These are phyloP conservation scores for Nemotelus nigrinus DNA, from an alignment of 2,888 invertebrate species.

Conservation along the genomic window DNA sequence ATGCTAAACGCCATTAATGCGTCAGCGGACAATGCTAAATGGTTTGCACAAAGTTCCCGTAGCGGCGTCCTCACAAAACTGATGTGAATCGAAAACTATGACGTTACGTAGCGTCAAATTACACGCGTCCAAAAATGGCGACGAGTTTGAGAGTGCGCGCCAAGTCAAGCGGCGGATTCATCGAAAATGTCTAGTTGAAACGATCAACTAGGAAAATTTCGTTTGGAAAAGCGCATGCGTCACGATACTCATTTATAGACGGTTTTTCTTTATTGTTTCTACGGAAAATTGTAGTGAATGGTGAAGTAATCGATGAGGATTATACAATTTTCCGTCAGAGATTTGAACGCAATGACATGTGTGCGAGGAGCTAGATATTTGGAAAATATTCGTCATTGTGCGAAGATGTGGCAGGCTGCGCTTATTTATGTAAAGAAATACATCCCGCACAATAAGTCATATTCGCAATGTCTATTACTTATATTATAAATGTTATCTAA, in stretches of 20 bases:
- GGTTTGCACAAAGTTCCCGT: neutral
- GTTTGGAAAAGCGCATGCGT: slow-evolving; percentile 43
- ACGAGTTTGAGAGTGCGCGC: slow-evolving; percentile 51
- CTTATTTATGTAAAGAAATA: too few relatives aligned
- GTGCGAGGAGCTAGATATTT: too few relatives aligned
- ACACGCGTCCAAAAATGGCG: slow-evolving; percentile 65
- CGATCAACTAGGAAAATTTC: slow-evolving; percentile 23
- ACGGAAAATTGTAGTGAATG: too few relatives aligned
- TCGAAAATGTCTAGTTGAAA: neutral
- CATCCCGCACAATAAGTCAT: too few relatives aligned
- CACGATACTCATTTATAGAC: neutral
- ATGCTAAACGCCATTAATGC: neutral
- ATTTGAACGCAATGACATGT: too few relatives aligned
- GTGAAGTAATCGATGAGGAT: too few relatives aligned
- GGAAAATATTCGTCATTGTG: too few relatives aligned
- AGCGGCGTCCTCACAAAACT: neutral
- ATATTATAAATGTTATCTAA: too few relatives aligned
- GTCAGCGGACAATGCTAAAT: neutral
- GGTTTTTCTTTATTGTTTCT: too few relatives aligned
- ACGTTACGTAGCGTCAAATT: slow-evolving; percentile 60
- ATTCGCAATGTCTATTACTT: too few relatives aligned
- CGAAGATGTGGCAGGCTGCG: too few relatives aligned
- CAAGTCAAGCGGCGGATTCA: neutral
- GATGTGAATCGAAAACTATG: slow-evolving; percentile 37
- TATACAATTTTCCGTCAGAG: too few relatives aligned